Evolutionary conservation across 2,113 vertebrate genomes (phyloP).

Genomic region (Prochilodus magdalenae): DNA sequence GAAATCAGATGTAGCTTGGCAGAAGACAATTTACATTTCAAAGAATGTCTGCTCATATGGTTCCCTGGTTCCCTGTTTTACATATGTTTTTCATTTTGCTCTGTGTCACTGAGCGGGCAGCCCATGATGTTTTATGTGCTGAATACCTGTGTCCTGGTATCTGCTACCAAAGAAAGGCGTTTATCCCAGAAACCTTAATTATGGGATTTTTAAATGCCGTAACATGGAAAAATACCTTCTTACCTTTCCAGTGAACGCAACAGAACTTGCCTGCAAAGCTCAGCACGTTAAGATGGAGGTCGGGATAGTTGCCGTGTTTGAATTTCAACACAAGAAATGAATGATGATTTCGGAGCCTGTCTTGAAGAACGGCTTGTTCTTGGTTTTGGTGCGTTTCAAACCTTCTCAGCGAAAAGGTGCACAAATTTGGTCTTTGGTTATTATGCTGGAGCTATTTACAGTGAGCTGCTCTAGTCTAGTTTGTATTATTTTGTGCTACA

Average conservation of each 20-base stretch:
- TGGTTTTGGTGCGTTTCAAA: no score
- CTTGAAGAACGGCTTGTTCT: not conserved
- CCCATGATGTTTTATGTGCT: constrained; percentile 6
- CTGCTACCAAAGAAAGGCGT: not conserved
- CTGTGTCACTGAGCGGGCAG: not conserved
- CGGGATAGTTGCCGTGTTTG: not conserved
- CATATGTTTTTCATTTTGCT: constrained; percentile 9
- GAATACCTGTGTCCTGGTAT: constrained; percentile 6
- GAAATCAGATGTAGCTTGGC: not conserved
- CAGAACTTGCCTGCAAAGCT: not conserved
- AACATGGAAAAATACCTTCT: not conserved
- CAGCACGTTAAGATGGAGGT: constrained; percentile 19
- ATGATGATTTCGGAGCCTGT: not conserved
- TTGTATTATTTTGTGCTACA: not conserved
- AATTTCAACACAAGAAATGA: not conserved
- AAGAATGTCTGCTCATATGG: constrained; percentile 2
- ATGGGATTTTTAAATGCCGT: not conserved
- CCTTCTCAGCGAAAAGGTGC: not conserved
- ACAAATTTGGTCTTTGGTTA: not conserved
- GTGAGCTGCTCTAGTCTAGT: not conserved
- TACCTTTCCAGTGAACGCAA: not conserved
- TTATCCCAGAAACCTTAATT: not conserved
- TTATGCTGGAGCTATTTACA: not conserved
- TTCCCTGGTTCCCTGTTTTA: constrained; percentile 32
- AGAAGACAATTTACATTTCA: not conserved